Conservation (phyloP, 2,888 invertebrate species). For the Tillus elongatus region DNA sequence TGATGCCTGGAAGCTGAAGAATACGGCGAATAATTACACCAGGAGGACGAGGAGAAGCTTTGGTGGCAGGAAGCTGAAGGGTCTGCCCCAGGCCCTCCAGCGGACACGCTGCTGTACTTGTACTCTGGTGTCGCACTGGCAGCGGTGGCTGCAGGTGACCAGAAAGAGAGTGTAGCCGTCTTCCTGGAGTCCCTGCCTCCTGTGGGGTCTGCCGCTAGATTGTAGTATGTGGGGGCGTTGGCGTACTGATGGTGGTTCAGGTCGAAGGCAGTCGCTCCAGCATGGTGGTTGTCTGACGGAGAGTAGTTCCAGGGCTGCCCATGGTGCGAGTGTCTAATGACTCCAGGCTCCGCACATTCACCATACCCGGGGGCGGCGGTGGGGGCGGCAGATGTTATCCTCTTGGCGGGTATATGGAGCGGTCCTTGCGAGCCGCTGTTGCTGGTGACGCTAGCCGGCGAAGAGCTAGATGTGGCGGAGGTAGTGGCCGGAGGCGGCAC, state of each 20-base stretch:
- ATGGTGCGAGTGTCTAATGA: constrained; percentile 64
- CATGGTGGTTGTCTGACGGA: constrained; percentile 50
- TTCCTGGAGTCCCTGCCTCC: constrained; percentile 54
- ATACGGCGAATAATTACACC: constrained; percentile 64
- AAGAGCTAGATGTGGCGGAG: constrained; percentile 56
- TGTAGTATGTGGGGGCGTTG: constrained; percentile 65
- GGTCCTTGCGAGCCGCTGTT: constrained; percentile 59
- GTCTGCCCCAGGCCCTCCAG: constrained; percentile 43
- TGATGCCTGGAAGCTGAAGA: constrained; percentile 52
- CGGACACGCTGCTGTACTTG: constrained; percentile 47
- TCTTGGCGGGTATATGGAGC: constrained; percentile 83
- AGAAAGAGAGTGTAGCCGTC: constrained; percentile 52
- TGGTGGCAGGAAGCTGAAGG: constrained; percentile 57
- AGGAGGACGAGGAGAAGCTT: constrained; percentile 58
- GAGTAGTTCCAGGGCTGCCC: constrained; percentile 65
- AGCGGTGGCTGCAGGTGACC: constrained; percentile 55
- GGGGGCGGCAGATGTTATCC: constrained; percentile 53
- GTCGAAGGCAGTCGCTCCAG: constrained; percentile 46
- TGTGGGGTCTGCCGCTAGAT: constrained; percentile 56
- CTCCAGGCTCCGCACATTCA: constrained; percentile 54
- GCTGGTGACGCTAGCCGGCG: constrained; percentile 52
- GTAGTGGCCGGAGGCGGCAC: constrained; percentile 50
- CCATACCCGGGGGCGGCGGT: too few species aligned
- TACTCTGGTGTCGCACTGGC: constrained; percentile 52
- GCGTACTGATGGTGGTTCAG: constrained; percentile 59